A percentile compares a stretch with the other conserved stretches of the same genome.
phyloP scores from a whole-genome alignment of 2,888 invertebrate species.

The Cantharis rustica region DNA sequence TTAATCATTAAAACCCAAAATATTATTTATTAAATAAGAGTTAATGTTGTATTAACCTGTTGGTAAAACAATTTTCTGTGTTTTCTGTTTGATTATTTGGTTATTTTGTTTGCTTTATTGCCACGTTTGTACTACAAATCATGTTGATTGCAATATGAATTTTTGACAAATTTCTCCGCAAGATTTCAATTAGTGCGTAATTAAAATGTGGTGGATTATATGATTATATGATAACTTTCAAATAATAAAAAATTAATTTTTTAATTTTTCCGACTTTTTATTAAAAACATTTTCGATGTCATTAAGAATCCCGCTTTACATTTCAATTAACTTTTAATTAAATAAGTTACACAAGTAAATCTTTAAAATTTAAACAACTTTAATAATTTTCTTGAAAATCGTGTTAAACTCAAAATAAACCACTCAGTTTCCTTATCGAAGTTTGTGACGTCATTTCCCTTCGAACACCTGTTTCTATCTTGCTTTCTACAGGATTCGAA shows the following conservation, averaged over 20 bases:
- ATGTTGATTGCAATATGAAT: background rate
- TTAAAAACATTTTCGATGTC: background rate
- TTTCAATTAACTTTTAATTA: background rate
- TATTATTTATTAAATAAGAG: background rate
- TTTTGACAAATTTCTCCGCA: background rate
- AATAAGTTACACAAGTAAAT: background rate
- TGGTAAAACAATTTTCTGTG: background rate
- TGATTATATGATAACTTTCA: background rate
- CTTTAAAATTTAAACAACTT: background rate
- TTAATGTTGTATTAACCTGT: background rate
- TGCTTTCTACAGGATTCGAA: slow-evolving; percentile 7
- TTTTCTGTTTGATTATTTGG: background rate
- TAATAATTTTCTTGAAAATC: slow-evolving; percentile 10
- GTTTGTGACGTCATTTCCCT: slow-evolving; percentile 21
- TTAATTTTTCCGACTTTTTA: background rate
- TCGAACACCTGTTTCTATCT: slow-evolving; percentile 27
- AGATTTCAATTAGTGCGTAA: background rate
- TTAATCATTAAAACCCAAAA: background rate
- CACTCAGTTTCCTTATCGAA: slow-evolving; percentile 23
- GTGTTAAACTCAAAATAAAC: slow-evolving; percentile 30
- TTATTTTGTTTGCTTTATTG: background rate
- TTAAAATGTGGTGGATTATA: background rate
- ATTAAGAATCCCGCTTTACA: background rate
- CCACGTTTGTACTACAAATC: background rate
- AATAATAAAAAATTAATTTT: background rate